These are phyloP conservation scores for Sterrhoptilus dennistouni DNA, from an alignment of 2,113 vertebrate genomes.

Conservation along the genomic window DNA sequence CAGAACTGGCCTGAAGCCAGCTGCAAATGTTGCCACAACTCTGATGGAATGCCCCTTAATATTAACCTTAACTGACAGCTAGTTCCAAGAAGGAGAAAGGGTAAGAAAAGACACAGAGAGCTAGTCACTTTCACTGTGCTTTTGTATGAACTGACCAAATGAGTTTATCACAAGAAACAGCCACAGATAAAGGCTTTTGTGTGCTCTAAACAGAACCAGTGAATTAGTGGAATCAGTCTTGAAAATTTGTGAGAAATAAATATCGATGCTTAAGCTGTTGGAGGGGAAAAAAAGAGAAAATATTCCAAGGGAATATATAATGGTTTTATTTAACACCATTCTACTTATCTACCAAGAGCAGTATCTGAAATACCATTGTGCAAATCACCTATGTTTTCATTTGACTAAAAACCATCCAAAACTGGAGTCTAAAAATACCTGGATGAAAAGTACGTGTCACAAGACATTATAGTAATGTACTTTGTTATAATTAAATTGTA, in stretches of 20 bases:
- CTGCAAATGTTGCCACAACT: not conserved
- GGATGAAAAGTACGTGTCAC: not conserved
- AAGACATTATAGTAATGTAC: not conserved
- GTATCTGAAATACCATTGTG: not conserved
- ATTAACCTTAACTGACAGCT: slow-evolving; percentile 48
- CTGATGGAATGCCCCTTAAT: slow-evolving; percentile 17
- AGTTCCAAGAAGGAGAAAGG: not conserved
- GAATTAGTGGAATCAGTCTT: not conserved
- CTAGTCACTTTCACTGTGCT: not conserved
- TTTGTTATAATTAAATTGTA: not conserved
- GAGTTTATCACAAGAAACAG: not conserved
- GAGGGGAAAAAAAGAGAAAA: too few species aligned
- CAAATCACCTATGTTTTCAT: not conserved
- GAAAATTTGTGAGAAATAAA: not conserved
- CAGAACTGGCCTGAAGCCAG: slow-evolving; percentile 40
- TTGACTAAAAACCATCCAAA: not conserved
- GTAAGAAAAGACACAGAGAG: not conserved
- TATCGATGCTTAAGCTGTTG: not conserved
- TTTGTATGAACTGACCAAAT: slow-evolving; percentile 4
- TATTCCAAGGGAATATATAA: accelerated
- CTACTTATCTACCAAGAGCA: not conserved
- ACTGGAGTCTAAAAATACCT: not conserved
- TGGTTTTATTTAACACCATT: not conserved
- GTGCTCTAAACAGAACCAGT: not conserved
- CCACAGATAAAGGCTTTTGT: not conserved